Conservation (phyloP, 1,140 invertebrate species). For the Halyomorpha halys region DNA sequence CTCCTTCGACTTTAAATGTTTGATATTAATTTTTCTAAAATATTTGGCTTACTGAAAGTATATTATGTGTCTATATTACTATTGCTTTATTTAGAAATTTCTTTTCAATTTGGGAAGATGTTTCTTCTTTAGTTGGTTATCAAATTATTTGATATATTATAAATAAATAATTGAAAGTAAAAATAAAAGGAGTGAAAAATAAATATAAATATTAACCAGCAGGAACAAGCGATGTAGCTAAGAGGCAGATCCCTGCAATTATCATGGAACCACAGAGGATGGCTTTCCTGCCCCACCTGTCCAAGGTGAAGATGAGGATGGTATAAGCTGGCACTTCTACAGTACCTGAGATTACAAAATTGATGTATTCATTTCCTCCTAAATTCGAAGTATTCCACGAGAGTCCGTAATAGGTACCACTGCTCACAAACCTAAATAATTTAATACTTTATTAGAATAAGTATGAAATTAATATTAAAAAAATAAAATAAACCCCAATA, state of each 20-base stretch:
- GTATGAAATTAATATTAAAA: no score
- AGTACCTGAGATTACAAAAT: constrained; percentile 61
- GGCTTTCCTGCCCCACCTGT: constrained; percentile 57
- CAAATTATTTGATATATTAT: no score
- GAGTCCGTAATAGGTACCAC: constrained; percentile 69
- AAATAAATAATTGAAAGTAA: no score
- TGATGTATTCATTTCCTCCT: constrained; percentile 59
- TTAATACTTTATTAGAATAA: not conserved
- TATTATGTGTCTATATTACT: no score
- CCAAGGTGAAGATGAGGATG: constrained; percentile 56
- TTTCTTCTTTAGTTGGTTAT: no score
- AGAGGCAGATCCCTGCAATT: constrained; percentile 49
- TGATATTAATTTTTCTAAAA: no score
- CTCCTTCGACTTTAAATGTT: no score
- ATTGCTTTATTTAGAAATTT: no score
- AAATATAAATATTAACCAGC: constrained; percentile 35
- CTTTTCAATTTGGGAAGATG: no score
- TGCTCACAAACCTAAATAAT: constrained; percentile 56
- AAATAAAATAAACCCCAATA: not conserved
- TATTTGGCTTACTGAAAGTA: no score
- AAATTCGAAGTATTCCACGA: constrained; percentile 68
- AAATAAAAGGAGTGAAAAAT: no score
- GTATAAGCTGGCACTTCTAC: constrained; percentile 69
- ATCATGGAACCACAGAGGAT: constrained; percentile 60
- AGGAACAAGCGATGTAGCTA: constrained; percentile 50